A percentile compares a stretch with the other conserved stretches of the same genome.
These are phyloP conservation scores for Cyclargus thomasi DNA, from an alignment of 1,140 invertebrate genomes.

Conservation along the genomic window DNA sequence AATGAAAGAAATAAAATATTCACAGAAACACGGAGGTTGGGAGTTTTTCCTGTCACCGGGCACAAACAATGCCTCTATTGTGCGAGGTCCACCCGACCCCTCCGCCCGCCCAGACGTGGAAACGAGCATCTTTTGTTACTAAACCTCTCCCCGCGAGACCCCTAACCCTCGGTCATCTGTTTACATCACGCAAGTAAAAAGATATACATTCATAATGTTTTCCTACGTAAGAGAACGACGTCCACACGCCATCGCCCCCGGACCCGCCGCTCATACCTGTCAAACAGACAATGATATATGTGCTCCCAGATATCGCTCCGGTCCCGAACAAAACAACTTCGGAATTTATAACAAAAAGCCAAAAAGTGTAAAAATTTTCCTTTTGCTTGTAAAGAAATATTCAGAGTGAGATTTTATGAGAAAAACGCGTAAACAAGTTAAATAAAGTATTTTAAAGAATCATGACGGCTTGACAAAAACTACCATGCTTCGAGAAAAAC, in stretches of 20 bases:
- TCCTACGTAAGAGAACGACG: conserved; percentile 26
- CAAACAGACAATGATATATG: background rate
- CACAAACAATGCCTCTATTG: conserved; percentile 72
- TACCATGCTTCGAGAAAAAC: background rate
- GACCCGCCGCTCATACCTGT: background rate
- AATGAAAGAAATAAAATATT: conserved; percentile 70
- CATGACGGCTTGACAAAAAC: background rate
- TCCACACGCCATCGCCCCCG: conserved; percentile 14
- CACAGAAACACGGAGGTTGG: conserved; percentile 72
- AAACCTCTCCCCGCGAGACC: conserved; percentile 49
- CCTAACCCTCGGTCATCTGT: conserved; percentile 70
- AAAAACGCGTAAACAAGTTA: background rate
- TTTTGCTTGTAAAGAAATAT: background rate
- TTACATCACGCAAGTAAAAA: conserved; percentile 61
- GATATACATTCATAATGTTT: conserved; percentile 39
- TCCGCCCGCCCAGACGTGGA: conserved; percentile 48
- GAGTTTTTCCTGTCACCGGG: conserved; percentile 74
- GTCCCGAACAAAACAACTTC: background rate
- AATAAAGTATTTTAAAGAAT: background rate
- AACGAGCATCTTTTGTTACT: conserved; percentile 73
- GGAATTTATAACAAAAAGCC: background rate
- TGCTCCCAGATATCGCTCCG: background rate
- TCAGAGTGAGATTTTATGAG: background rate
- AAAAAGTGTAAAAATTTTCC: background rate
- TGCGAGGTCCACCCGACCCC: conserved; percentile 35